Conservation (phyloP, 2,888 invertebrate genomes). For the Drosophila crucigera region DNA sequence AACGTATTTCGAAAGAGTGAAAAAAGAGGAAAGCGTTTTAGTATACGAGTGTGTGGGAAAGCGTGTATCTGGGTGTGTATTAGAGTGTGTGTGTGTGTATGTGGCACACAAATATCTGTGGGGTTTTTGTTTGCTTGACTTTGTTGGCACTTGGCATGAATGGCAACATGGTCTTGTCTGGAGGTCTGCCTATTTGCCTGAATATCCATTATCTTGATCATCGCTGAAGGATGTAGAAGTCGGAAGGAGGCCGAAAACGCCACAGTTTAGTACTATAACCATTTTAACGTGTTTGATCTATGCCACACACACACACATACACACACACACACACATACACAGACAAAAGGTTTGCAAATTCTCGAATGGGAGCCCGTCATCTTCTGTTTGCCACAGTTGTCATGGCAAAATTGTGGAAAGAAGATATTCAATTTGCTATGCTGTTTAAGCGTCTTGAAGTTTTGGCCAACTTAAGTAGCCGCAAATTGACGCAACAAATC, state of each 20-base stretch:
- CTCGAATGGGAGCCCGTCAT: constrained; percentile 3
- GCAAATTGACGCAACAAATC: constrained; percentile 51
- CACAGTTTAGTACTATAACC: constrained; percentile 42
- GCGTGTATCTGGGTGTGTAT: constrained; percentile 10
- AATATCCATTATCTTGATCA: constrained; percentile 74
- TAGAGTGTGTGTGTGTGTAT: neutral
- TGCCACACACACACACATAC: constrained; percentile 25
- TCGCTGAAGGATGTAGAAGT: constrained; percentile 25
- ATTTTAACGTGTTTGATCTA: constrained; percentile 65
- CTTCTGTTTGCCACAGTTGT: constrained; percentile 49
- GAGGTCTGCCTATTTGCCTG: constrained; percentile 71
- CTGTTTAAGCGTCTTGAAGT: constrained; percentile 59
- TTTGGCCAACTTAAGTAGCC: constrained; percentile 51
- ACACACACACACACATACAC: constrained; percentile 6
- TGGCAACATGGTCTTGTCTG: constrained; percentile 56
- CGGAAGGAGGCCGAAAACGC: constrained; percentile 2
- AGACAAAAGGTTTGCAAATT: constrained; percentile 53
- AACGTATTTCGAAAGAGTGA: constrained; percentile 66
- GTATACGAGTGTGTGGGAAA: neutral
- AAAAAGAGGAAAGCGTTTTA: constrained; percentile 4
- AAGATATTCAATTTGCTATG: constrained; percentile 65
- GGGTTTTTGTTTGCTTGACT: constrained; percentile 76
- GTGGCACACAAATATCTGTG: constrained; percentile 52
- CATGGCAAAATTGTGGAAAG: constrained; percentile 44
- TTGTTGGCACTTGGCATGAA: constrained; percentile 76